Evolutionary conservation across 1,140 invertebrate genomes (phyloP).

Genomic region (Apis laboriosa): DNA sequence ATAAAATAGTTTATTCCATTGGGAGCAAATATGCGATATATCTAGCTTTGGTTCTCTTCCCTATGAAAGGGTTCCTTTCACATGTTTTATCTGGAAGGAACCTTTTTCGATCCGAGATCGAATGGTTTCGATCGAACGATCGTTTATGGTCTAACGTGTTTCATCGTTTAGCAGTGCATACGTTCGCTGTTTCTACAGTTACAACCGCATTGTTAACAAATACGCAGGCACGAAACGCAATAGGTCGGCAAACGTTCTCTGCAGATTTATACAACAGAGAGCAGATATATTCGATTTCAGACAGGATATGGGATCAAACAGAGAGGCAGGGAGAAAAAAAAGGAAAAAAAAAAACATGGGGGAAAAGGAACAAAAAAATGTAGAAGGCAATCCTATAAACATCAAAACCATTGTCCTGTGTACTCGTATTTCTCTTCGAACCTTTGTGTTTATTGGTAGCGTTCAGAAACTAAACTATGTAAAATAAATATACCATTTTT

Average conservation of each 20-base stretch:
- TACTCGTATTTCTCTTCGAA: not conserved
- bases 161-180: not conserved
- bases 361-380: no score
- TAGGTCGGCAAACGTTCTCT: not conserved
- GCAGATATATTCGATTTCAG: slow-evolving; percentile 2
- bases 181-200: not conserved
- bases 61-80: not conserved
- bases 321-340: not conserved
- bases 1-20: not conserved
- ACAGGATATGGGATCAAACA: not conserved
- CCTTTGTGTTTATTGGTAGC: not conserved
- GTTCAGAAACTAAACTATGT: not conserved
- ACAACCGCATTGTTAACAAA: not conserved
- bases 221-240: not conserved
- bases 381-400: not conserved
- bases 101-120: not conserved
- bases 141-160: not conserved
- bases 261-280: not conserved
- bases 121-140: not conserved
- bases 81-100: not conserved
- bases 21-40: no score
- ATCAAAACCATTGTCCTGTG: not conserved
- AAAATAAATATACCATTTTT: not conserved
- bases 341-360: not conserved
- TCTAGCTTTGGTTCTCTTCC: no score